Percentiles rank a stretch among this genome's conserved stretches.
Evolutionary conservation across 2,113 vertebrate genomes (phyloP).

Genomic region (Oryzias woworae): DNA sequence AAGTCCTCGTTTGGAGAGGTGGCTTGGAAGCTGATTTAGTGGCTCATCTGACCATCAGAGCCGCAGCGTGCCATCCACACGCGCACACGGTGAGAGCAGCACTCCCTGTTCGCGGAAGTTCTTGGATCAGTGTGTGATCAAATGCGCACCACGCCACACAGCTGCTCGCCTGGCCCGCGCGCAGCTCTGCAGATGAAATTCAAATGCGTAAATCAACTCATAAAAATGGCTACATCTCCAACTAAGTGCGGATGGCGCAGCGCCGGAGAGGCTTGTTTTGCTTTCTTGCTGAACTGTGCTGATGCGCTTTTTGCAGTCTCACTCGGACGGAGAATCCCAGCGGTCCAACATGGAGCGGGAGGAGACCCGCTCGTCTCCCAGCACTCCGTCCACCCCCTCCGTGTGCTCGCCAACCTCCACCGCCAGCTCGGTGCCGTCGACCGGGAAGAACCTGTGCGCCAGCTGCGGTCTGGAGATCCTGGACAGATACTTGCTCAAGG

Average conservation of each 20-base stretch:
- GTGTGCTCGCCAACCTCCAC: slow-evolving; percentile 91
- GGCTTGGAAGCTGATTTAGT: slow-evolving; percentile 66
- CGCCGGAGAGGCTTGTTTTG: background rate
- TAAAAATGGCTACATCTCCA: slow-evolving; percentile 27
- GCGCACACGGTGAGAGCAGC: slow-evolving; percentile 87
- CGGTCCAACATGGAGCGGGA: slow-evolving; percentile 90
- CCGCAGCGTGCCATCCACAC: slow-evolving; percentile 80
- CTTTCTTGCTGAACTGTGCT: slow-evolving; percentile 27
- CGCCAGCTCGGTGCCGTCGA: slow-evolving; percentile 85
- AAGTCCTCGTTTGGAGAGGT: slow-evolving; percentile 55
- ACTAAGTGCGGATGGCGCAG: background rate
- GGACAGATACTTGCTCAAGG: slow-evolving; percentile 96
- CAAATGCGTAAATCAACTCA: background rate
- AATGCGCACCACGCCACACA: no score
- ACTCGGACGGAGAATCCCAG: slow-evolving; percentile 88
- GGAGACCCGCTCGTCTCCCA: slow-evolving; percentile 89
- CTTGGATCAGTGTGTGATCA: background rate
- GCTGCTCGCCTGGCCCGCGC: no score
- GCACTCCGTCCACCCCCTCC: slow-evolving; percentile 92
- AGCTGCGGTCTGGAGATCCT: slow-evolving; percentile 96
- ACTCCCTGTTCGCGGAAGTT: slow-evolving; percentile 1
- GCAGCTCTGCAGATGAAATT: no score
- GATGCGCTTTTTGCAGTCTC: slow-evolving; percentile 79
- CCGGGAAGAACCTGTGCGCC: slow-evolving; percentile 93
- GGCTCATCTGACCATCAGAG: slow-evolving; percentile 89